Conservation (phyloP, 2,888 invertebrate genomes). For the Agrotis exclamationis region DNA sequence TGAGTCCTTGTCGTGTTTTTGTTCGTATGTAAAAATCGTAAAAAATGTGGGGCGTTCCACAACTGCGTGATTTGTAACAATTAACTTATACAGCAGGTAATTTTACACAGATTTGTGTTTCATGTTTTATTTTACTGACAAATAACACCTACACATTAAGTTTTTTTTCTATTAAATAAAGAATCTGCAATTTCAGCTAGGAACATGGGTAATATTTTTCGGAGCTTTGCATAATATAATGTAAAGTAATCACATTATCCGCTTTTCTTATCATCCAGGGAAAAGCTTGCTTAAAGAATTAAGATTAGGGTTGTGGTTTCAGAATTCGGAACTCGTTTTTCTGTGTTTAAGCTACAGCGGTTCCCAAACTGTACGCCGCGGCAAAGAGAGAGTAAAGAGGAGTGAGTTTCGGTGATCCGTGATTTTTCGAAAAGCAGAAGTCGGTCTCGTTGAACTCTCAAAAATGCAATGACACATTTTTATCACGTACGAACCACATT, state of each 20-base stretch:
- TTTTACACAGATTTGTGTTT: neutral
- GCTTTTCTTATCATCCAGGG: conserved; percentile 15
- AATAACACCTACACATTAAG: too few relatives aligned
- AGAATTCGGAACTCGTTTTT: neutral
- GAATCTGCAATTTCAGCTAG: neutral
- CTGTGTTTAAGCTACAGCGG: neutral
- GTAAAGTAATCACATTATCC: conserved; percentile 7
- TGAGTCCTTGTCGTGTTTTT: neutral
- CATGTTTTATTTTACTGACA: neutral
- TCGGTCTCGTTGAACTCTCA: too few relatives aligned
- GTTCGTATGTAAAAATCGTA: too few relatives aligned
- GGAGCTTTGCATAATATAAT: too few relatives aligned
- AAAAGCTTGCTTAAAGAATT: conserved; percentile 18
- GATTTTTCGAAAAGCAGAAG: too few relatives aligned
- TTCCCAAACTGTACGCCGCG: too few relatives aligned
- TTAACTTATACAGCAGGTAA: neutral
- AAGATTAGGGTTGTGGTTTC: conserved; percentile 9
- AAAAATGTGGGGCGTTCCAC: conserved; percentile 5
- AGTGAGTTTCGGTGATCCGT: too few relatives aligned
- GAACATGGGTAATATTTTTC: neutral
- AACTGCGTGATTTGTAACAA: conserved; percentile 1
- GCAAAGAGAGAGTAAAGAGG: too few relatives aligned
- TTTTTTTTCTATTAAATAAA: conserved; percentile 8
- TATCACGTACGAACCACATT: neutral
- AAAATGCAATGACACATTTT: too few relatives aligned